Percentiles rank a stretch among this genome's conserved stretches.
Conservation (phyloP, 2,888 invertebrate species). For the Sipunculus nudus region DNA sequence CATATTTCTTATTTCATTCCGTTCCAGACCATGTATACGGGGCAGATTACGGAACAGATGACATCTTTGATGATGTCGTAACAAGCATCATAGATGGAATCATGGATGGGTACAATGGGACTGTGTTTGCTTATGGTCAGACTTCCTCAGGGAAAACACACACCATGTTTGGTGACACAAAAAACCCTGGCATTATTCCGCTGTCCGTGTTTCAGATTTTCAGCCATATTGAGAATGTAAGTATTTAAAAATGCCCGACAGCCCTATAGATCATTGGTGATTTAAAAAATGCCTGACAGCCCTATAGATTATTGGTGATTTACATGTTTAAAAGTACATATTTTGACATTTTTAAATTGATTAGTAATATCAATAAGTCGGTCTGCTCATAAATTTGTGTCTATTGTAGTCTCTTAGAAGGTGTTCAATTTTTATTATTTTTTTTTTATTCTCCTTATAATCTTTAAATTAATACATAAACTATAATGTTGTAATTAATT, state of each 20-base stretch:
- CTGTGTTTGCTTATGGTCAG: conserved; percentile 91
- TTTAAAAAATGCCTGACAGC: background rate
- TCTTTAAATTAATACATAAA: too few species aligned
- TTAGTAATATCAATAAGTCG: too few species aligned
- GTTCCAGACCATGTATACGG: conserved; percentile 60
- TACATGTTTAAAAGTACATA: background rate
- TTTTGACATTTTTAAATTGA: too few species aligned
- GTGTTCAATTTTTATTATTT: too few species aligned
- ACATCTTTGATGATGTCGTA: conserved; percentile 55
- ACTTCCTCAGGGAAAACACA: conserved; percentile 79
- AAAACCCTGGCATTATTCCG: conserved; percentile 80
- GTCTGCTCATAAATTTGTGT: background rate
- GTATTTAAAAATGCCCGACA: conserved; percentile 26
- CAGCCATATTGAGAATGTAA: conserved; percentile 61
- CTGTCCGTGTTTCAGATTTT: conserved; percentile 73
- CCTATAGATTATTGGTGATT: background rate
- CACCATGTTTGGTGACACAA: conserved; percentile 71
- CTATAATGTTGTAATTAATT: too few species aligned
- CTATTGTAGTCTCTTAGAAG: too few species aligned
- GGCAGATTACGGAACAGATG: conserved; percentile 45
- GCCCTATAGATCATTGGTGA: background rate
- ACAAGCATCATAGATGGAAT: conserved; percentile 46
- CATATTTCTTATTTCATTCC: too few species aligned
- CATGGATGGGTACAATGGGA: conserved; percentile 67
- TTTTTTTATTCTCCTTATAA: too few species aligned